Evolutionary conservation across 1,140 invertebrate genomes (phyloP).

Genomic region (Habropoda laboriosa): DNA sequence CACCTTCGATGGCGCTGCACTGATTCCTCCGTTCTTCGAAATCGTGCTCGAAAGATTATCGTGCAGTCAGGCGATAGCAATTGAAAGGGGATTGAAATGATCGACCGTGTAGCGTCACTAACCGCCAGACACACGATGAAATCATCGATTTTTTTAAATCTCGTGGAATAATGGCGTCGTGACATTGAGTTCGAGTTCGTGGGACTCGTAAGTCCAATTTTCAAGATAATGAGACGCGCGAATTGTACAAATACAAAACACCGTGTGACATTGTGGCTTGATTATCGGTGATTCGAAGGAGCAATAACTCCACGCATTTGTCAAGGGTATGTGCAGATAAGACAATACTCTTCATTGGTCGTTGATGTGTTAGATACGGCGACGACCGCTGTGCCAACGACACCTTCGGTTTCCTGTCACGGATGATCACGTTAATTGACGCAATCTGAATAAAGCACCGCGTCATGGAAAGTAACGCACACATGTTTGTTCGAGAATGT

Average conservation of each 20-base stretch:
- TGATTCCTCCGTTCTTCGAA: neutral
- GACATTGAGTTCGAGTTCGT: neutral
- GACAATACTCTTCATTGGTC: neutral
- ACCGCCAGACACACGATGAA: neutral
- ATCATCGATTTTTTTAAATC: constrained; percentile 6
- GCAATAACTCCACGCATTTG: neutral
- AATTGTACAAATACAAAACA: neutral
- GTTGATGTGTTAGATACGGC: neutral
- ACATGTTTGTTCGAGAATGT: neutral
- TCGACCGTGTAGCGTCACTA: neutral
- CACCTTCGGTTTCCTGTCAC: constrained; percentile 16
- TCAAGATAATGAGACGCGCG: neutral
- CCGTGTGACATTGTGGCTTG: neutral
- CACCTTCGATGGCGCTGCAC: neutral
- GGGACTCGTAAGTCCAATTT: neutral
- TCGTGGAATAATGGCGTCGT: neutral
- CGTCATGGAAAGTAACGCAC: constrained; percentile 70
- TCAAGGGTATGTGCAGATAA: constrained; percentile 9
- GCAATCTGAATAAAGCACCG: constrained; percentile 52
- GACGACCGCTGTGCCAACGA: neutral
- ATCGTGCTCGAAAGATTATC: neutral
- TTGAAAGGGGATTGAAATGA: neutral
- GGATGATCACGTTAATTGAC: constrained; percentile 40
- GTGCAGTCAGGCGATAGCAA: neutral
- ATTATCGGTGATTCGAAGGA: constrained; percentile 15